phyloP scores from a whole-genome alignment of 2,113 vertebrate species.

The Rhinolophus sinicus region DNA sequence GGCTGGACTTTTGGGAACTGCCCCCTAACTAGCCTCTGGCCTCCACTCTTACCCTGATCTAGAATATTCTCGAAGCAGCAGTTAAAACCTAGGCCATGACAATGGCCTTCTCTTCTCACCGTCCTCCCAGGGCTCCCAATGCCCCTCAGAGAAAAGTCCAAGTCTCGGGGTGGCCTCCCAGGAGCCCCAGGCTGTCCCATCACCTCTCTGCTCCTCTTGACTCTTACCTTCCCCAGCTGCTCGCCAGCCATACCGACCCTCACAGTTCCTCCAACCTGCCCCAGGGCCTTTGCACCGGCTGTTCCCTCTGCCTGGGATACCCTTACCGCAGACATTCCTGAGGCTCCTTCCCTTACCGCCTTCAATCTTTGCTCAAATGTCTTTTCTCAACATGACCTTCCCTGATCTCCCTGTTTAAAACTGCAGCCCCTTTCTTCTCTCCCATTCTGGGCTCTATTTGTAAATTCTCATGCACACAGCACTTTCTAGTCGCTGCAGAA shows the following conservation, averaged over 20 bases:
- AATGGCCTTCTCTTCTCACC: background rate
- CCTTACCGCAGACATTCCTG: no score
- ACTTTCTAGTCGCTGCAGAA: background rate
- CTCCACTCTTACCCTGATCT: background rate
- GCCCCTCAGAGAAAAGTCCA: background rate
- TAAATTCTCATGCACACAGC: background rate
- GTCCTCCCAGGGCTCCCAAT: no score
- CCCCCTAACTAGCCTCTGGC: background rate
- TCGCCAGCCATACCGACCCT: background rate
- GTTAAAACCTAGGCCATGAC: background rate
- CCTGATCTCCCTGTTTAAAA: background rate
- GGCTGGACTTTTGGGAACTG: background rate
- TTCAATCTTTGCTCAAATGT: background rate
- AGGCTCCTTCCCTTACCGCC: background rate
- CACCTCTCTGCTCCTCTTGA: background rate
- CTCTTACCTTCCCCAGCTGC: no score
- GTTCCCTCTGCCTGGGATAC: background rate
- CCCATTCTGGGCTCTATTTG: background rate
- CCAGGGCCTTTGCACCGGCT: background rate
- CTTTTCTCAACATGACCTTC: background rate
- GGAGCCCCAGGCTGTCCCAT: fast-evolving
- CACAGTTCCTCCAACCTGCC: background rate
- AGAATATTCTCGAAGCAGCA: background rate
- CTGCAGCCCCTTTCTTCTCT: background rate
- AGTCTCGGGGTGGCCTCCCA: background rate